Conservation (phyloP, 2,113 vertebrate species). For the Catharus bicknelli region DNA sequence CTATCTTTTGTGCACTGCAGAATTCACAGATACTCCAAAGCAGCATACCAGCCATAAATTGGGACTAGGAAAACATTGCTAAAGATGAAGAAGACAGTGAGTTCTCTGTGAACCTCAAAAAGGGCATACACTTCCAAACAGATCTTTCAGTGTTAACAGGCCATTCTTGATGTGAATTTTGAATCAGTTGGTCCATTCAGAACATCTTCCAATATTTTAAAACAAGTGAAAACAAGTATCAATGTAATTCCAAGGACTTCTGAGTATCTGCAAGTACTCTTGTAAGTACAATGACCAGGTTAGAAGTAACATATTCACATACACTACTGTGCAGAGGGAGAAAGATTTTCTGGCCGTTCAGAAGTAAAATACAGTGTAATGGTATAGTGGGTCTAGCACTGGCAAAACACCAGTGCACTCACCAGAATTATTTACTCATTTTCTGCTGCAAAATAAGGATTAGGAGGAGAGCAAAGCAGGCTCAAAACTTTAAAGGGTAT, state of each 20-base stretch:
- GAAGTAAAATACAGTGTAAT: not conserved
- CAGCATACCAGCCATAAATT: not conserved
- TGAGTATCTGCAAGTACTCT: not conserved
- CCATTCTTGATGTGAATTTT: not conserved
- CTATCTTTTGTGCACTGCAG: not conserved
- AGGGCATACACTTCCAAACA: not conserved
- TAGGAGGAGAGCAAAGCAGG: not conserved
- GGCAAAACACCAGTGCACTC: not conserved
- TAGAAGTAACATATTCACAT: not conserved
- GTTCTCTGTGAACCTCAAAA: not conserved
- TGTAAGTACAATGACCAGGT: not conserved
- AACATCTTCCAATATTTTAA: not conserved
- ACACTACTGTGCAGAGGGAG: not conserved
- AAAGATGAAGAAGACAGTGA: not conserved
- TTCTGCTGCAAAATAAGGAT: not conserved
- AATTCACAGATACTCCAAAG: not conserved
- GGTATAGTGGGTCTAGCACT: not conserved
- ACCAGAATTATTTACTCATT: not conserved
- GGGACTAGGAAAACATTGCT: not conserved
- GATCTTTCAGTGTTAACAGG: not conserved
- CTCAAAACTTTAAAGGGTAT: not conserved
- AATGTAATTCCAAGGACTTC: not conserved
- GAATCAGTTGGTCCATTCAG: not conserved
- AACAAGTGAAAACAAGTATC: not conserved
- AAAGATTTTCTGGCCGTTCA: not conserved